Evolutionary conservation across 2,888 invertebrate species (phyloP).

Genomic region (Cremastinae sp.): DNA sequence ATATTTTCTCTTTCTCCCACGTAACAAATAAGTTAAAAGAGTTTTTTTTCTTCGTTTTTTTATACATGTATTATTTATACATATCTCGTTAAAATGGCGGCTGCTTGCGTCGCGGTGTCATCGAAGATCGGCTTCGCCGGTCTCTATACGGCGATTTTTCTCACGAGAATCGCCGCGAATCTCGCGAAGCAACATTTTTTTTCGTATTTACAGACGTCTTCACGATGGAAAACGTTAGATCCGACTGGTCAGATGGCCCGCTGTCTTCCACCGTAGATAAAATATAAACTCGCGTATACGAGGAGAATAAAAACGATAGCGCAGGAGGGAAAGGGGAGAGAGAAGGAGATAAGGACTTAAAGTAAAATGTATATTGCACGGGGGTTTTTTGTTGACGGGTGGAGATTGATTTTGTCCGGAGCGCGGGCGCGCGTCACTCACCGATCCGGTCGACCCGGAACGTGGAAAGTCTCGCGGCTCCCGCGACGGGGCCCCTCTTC

Average conservation of each 20-base stretch:
- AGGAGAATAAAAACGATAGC: too few species aligned
- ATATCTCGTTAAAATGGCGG: conserved; percentile 56
- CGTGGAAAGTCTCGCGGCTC: not conserved
- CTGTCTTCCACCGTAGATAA: too few species aligned
- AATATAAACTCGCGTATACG: too few species aligned
- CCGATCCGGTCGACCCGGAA: conserved; percentile 3
- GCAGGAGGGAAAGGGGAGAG: too few species aligned
- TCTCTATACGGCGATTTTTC: conserved; percentile 1
- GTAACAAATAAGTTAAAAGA: conserved; percentile 56
- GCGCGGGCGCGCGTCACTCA: conserved; percentile 5
- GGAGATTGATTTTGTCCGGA: not conserved
- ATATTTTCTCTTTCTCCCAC: conserved; percentile 18
- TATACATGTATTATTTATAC: conserved; percentile 55
- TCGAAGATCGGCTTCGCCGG: not conserved
- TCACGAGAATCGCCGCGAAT: not conserved
- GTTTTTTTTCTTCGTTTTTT: conserved; percentile 43
- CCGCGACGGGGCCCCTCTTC: not conserved
- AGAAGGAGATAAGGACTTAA: too few species aligned
- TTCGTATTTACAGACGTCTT: too few species aligned
- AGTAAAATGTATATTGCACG: too few species aligned
- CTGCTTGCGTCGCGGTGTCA: conserved; percentile 1
- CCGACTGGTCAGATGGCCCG: too few species aligned
- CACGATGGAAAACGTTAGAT: too few species aligned
- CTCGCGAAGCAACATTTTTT: not conserved
- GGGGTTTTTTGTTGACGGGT: too few species aligned